Percentiles rank a stretch among this genome's conserved stretches.
Evolutionary conservation across 92 coral and sea anemone genomes (phyloP).

Genomic region (Epizoanthus fatuus): DNA sequence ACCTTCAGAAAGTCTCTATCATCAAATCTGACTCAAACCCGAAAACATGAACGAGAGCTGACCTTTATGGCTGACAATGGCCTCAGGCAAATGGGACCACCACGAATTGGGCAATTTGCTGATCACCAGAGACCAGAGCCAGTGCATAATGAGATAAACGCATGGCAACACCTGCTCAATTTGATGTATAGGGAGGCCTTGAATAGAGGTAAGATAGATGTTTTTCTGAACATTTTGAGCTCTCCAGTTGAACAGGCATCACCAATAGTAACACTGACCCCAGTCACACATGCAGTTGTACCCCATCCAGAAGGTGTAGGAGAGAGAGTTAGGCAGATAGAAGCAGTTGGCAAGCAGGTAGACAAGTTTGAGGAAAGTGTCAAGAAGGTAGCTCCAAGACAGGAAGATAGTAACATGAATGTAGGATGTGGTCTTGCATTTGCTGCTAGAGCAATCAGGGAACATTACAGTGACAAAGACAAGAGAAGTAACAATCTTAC

Average conservation of each 20-base stretch:
- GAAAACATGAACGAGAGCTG: neutral
- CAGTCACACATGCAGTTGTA: neutral
- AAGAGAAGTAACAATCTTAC: slow-evolving; percentile 64
- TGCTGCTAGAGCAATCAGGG: slow-evolving; percentile 52
- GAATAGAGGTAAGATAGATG: neutral
- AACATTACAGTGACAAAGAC: slow-evolving; percentile 65
- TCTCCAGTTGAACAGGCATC: slow-evolving; percentile 12
- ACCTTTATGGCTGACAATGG: slow-evolving; percentile 56
- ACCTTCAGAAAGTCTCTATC: no score
- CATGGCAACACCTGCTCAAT: slow-evolving; percentile 57
- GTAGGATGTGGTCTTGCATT: slow-evolving; percentile 71
- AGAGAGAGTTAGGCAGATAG: neutral
- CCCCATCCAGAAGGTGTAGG: slow-evolving; percentile 21
- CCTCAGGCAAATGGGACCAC: slow-evolving; percentile 34
- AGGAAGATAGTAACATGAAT: slow-evolving; percentile 2
- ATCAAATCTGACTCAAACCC: no score
- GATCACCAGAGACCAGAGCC: slow-evolving; percentile 62
- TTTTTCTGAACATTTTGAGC: neutral
- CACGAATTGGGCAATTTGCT: slow-evolving; percentile 51
- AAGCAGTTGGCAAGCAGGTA: neutral
- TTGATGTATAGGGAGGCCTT: slow-evolving; percentile 13
- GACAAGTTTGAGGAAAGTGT: slow-evolving; percentile 6
- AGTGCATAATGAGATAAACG: slow-evolving; percentile 66
- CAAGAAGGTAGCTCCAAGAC: slow-evolving; percentile 13
- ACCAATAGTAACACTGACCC: neutral